These are phyloP conservation scores for Chironomus tentans DNA, from an alignment of 2,888 invertebrate genomes.

Conservation along the genomic window DNA sequence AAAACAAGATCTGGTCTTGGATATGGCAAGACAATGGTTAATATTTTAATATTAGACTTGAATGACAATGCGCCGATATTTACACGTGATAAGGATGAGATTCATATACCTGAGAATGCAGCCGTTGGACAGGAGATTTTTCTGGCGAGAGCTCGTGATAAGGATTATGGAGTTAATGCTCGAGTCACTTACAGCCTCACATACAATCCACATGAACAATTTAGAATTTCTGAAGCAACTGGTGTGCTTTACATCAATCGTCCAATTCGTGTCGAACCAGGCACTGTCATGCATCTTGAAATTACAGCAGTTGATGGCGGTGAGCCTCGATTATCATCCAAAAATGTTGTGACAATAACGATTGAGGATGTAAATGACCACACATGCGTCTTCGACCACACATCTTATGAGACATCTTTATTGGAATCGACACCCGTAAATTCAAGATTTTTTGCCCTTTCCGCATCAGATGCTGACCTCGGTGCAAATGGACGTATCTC, in stretches of 20 bases:
- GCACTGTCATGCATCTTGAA: constrained; percentile 60
- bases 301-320: constrained; percentile 82
- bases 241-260: constrained; percentile 83
- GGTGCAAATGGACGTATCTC: constrained; percentile 69
- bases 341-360: constrained; percentile 59
- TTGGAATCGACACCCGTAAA: constrained; percentile 86
- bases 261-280: constrained; percentile 66
- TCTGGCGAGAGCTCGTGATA: constrained; percentile 75
- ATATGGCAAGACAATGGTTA: constrained; percentile 69
- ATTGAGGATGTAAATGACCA: constrained; percentile 91
- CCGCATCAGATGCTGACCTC: constrained; percentile 81
- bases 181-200: constrained; percentile 71
- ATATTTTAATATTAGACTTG: constrained; percentile 72
- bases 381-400: constrained; percentile 86
- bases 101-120: constrained; percentile 74
- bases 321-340: constrained; percentile 61
- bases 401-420: constrained; percentile 85
- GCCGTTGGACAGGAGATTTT: constrained; percentile 91
- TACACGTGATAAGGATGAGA: constrained; percentile 64
- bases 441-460: constrained; percentile 78
- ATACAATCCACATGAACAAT: constrained; percentile 70
- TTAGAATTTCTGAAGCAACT: constrained; percentile 74
- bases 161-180: constrained; percentile 83
- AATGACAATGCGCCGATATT: constrained; percentile 89
- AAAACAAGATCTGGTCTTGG: constrained; percentile 57